Evolutionary conservation across 2,113 vertebrate genomes (phyloP).

Genomic region (Acanthochromis polyacanthus): DNA sequence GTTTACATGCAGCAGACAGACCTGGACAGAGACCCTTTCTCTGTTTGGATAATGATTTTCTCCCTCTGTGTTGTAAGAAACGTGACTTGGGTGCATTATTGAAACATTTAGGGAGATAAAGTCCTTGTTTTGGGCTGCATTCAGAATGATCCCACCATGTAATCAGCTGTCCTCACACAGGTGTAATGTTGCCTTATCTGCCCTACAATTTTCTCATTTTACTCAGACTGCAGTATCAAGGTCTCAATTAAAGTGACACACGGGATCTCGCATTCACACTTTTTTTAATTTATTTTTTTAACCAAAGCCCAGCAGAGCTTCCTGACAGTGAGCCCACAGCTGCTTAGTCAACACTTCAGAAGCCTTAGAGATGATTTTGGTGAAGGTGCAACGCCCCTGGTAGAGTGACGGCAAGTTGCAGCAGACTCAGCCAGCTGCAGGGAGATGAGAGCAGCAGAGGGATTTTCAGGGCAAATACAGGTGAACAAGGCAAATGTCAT

Average conservation of each 20-base stretch:
- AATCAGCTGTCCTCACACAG: conserved; percentile 42
- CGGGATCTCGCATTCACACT: conserved; percentile 53
- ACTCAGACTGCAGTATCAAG: conserved; percentile 33
- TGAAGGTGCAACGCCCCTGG: conserved; percentile 34
- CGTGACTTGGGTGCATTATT: background rate
- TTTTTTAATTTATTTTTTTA: background rate
- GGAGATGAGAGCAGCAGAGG: background rate
- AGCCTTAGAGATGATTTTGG: conserved; percentile 25
- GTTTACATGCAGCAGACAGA: conserved; percentile 42
- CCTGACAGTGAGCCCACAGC: conserved; percentile 15
- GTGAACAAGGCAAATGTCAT: conserved; percentile 1
- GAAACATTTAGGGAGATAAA: conserved; percentile 17
- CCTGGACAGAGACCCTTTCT: conserved; percentile 14
- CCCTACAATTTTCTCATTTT: conserved; percentile 34
- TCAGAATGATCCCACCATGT: conserved; percentile 28
- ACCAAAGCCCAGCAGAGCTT: conserved; percentile 26
- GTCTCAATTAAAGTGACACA: conserved; percentile 65
- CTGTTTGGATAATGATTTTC: conserved; percentile 9
- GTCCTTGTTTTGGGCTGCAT: conserved; percentile 26
- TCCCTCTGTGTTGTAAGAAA: background rate
- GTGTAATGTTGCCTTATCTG: conserved; percentile 13
- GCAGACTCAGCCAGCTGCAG: background rate
- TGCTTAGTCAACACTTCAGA: conserved; percentile 39
- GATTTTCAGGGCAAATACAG: conserved; percentile 1
- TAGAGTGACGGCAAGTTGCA: conserved; percentile 12